Base-by-base conservation (phyloP, 2,888 invertebrate genomes). In the Rhamphomyia laevipes region DNA sequence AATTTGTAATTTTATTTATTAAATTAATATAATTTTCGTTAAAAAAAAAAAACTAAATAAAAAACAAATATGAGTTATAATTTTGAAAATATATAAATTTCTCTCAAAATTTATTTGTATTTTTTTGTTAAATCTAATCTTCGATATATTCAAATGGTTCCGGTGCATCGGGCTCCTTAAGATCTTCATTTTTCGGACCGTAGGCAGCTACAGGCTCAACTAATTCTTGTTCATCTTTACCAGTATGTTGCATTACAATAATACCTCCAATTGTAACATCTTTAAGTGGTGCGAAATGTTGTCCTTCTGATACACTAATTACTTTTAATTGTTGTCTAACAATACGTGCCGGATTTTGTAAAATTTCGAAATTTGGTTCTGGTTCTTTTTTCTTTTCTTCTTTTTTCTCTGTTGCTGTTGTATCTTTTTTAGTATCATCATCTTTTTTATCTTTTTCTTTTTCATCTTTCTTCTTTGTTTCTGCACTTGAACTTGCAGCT, bases 81-180 rank as follows among this genome's bases (percentile, higher is more conserved):
- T 27, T 27, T 27, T 4, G 23, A 27, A 27, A 27, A 27, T 27
- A 27, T 27, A 27, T 27, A 27, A 27, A 27, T 6, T 27, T 27
- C 23, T 27, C 23, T 27, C 23, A 27, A 27, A 27, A 37, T 6
- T 33, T 33, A 5, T 31, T 21, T 21, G 21, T 21, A 27, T 15
- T 35, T 27, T 27, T 4, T n/a, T n/a, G n/a, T n/a, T 15, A 15
- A 21, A 62, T 60, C 62, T 68, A 67, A 59, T 86, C 86, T 70
- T 96, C 95, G 59, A 81, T 81, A 73, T 89, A 97, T 73, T 95
- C 94, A 67, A 97, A 97, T 55, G 96, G 93, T 76, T 95, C 95
- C 63, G 96, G 96, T 41, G 95, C 92, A 62, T 93, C 93, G 0
- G 96, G 94, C 71, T 97, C 96, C 63, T 91, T 91, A 60, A 92